phyloP scores from a whole-genome alignment of 2,888 invertebrate genomes.

The Scrobipalpa costella region DNA sequence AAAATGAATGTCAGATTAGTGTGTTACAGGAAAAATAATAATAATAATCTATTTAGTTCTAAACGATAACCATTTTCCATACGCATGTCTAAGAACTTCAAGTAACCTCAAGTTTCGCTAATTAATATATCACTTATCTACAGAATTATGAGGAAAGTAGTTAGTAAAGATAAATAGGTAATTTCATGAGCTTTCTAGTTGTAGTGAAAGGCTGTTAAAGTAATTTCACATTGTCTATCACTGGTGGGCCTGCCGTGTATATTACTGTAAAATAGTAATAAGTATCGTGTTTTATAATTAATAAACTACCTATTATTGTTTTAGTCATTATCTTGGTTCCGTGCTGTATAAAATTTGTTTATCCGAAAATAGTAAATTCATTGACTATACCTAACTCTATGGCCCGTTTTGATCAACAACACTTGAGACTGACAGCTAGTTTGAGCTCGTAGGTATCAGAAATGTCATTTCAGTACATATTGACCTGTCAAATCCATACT shows the following conservation, averaged over 20 bases:
- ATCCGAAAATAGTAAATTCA: too few relatives aligned
- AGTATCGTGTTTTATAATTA: not conserved
- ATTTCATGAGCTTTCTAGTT: conserved; percentile 7
- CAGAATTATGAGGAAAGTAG: not conserved
- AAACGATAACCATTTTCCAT: too few relatives aligned
- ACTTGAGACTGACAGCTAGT: too few relatives aligned
- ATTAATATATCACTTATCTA: not conserved
- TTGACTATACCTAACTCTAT: too few relatives aligned
- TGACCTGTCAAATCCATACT: too few relatives aligned
- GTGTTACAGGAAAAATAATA: too few relatives aligned
- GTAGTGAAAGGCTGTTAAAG: conserved; percentile 8
- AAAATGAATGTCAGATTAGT: too few relatives aligned
- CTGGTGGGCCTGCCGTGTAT: not conserved
- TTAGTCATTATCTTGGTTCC: not conserved
- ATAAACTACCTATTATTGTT: not conserved
- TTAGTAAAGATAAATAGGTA: not conserved
- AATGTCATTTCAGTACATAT: too few relatives aligned
- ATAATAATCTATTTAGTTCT: too few relatives aligned
- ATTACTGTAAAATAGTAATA: not conserved
- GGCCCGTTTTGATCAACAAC: too few relatives aligned
- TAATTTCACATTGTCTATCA: not conserved
- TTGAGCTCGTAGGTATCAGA: too few relatives aligned
- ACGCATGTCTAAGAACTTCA: too few relatives aligned
- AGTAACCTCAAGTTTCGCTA: not conserved
- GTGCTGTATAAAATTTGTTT: not conserved